Percentiles rank a stretch among this genome's conserved stretches.
Conservation (phyloP, 1,140 invertebrate genomes). For the Conopomorpha cramerella region DNA sequence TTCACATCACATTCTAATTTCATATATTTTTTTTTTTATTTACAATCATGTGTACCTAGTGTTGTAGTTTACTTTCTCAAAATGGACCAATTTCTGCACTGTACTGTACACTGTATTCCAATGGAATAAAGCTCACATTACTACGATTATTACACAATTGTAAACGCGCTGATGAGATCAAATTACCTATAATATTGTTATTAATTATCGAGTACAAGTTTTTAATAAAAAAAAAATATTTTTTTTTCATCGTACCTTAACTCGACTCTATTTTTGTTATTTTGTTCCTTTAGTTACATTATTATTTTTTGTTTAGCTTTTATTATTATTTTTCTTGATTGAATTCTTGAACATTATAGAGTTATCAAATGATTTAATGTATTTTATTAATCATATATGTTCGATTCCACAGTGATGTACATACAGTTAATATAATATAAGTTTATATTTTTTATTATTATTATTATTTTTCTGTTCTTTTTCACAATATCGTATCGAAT, state of each 20-base stretch:
- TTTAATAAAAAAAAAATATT: constrained; percentile 52
- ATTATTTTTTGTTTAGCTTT: constrained; percentile 46
- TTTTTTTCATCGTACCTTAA: constrained; percentile 52
- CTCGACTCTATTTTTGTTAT: constrained; percentile 52
- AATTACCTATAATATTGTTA: constrained; percentile 60
- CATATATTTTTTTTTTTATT: constrained; percentile 25
- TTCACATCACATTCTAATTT: constrained; percentile 48
- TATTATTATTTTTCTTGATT: no score
- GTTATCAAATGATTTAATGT: no score
- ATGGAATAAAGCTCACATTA: no score
- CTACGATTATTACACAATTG: no score
- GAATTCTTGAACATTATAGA: no score
- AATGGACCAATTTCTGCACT: constrained; percentile 49
- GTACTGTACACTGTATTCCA: no score
- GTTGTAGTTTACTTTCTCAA: constrained; percentile 15
- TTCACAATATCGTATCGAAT: constrained; percentile 13
- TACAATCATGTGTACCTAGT: constrained; percentile 28
- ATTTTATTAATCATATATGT: no score
- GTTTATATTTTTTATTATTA: no score
- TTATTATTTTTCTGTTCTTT: constrained; percentile 15
- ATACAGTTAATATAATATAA: no score
- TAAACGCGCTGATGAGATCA: constrained; percentile 48
- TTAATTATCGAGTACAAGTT: constrained; percentile 59
- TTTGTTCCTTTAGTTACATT: constrained; percentile 56
- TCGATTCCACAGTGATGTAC: constrained; percentile 47